Base-by-base conservation (phyloP, 2,888 invertebrate genomes). In the Ellobium chinense region DNA sequence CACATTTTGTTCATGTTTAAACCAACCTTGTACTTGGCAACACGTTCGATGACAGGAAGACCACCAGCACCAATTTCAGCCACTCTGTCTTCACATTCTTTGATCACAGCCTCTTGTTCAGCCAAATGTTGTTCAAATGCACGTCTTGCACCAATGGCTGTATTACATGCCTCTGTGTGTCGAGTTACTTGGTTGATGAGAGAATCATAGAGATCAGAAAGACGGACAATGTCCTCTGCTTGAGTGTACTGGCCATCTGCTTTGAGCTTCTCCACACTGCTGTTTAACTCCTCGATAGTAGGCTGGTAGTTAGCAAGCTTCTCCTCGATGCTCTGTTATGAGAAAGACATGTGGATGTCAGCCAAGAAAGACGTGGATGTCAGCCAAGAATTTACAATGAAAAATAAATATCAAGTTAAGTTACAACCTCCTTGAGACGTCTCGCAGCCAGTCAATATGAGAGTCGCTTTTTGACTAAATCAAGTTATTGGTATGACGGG, bases 141-240 rank as follows among this genome's bases (percentile, higher is more conserved):
- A 86, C 88, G 62, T 85, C 86, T 54, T 83, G 83, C 7, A 85
- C 77, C 27, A 88, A 84, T 14, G 18, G 82, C 70, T 21, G 84
- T 83, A 3, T 85, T 82, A 12, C 87, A 84, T 4, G 85, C 83
- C 39, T 87, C 87, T 58, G 90, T 82, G 68, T 88, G 85, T 34
- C 88, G 85, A 68, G 88, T 85, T 72, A 86, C 87, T 29, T 87
- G 95, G 87, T 95, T 95, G 88, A 97, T 96, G 76, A 98, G 94
- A 88, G 97, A 97, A 89, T 97, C 97, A 93, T 97, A 97, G 89
- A 97, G 96, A 0, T 95, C 94, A 0, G 97, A 91, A 39, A 98
- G 95, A 70, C 95, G 96, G 91, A 96, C 95, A 31, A 98, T 93
- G 85, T 97, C 97, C 0, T 96, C 96, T 63, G 94, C 91, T 95